Evolutionary conservation across 2,888 invertebrate genomes (phyloP).

Genomic region (Aquatica leii): DNA sequence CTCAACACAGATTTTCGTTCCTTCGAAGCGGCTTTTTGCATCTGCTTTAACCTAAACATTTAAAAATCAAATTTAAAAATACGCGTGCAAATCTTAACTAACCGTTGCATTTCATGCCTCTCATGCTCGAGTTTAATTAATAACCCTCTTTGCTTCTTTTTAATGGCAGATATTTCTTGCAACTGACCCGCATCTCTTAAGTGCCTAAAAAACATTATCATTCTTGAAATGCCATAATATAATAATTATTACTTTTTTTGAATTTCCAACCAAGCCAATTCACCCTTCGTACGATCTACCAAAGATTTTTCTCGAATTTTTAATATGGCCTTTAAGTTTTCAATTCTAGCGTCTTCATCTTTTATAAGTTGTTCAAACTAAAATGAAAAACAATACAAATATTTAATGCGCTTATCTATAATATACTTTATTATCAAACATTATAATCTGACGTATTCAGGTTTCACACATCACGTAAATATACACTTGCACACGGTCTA

Average conservation of each 20-base stretch:
- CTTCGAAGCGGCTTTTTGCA: conserved; percentile 64
- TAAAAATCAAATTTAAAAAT: too few relatives aligned
- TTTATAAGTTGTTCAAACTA: conserved; percentile 70
- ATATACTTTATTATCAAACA: not conserved
- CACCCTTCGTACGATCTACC: conserved; percentile 71
- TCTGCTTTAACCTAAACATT: conserved; percentile 61
- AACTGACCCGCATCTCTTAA: conserved; percentile 66
- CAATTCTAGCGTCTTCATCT: conserved; percentile 72
- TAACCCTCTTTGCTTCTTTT: conserved; percentile 73
- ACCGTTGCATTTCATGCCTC: conserved; percentile 73
- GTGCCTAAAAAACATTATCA: conserved; percentile 55
- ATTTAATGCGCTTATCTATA: conserved; percentile 17
- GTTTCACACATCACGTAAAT: not conserved
- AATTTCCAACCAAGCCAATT: conserved; percentile 71
- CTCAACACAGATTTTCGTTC: conserved; percentile 64
- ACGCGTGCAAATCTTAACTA: too few relatives aligned
- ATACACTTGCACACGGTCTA: too few relatives aligned
- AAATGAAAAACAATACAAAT: conserved; percentile 16
- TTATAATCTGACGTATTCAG: not conserved
- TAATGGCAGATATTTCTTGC: conserved; percentile 66
- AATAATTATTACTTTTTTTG: conserved; percentile 64
- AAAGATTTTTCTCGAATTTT: conserved; percentile 73
- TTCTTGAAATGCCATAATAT: too few relatives aligned
- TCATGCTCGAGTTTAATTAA: conserved; percentile 72
- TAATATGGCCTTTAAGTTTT: conserved; percentile 71